These are phyloP conservation scores for Macrobrachium rosenbergii DNA, from an alignment of 1,140 invertebrate species.

Conservation along the genomic window DNA sequence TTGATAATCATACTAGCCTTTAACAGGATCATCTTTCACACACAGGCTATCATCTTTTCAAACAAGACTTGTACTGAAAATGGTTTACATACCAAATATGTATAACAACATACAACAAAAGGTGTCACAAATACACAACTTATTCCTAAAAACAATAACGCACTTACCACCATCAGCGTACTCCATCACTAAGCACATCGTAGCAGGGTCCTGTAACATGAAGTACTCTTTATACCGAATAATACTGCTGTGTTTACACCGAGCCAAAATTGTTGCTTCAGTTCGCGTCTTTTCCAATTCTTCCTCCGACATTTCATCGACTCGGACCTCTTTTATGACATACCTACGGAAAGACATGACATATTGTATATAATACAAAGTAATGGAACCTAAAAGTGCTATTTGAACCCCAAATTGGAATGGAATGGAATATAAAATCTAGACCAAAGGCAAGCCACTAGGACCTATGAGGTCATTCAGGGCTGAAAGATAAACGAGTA, in stretches of 20 bases:
- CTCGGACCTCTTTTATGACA: constrained; percentile 73
- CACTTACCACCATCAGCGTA: constrained; percentile 72
- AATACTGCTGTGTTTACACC: constrained; percentile 74
- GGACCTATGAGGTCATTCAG: too few species aligned
- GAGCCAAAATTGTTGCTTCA: constrained; percentile 73
- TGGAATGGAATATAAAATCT: too few species aligned
- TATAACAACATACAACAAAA: neutral
- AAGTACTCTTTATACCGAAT: constrained; percentile 75
- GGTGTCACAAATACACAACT: neutral
- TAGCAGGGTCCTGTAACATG: constrained; percentile 69
- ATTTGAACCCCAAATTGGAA: neutral
- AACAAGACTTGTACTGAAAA: too few species aligned
- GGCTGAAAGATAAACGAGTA: too few species aligned
- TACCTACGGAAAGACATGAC: constrained; percentile 68
- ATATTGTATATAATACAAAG: neutral
- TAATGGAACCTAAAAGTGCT: neutral
- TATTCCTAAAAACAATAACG: neutral
- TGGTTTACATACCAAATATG: too few species aligned
- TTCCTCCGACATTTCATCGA: constrained; percentile 70
- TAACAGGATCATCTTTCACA: too few species aligned
- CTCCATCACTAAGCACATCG: constrained; percentile 74
- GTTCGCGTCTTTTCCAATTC: constrained; percentile 72
- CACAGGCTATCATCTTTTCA: too few species aligned
- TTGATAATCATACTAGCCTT: too few species aligned
- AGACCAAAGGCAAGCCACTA: too few species aligned